Conservation (phyloP, 2,113 vertebrate genomes). For the Columbina picui region DNA sequence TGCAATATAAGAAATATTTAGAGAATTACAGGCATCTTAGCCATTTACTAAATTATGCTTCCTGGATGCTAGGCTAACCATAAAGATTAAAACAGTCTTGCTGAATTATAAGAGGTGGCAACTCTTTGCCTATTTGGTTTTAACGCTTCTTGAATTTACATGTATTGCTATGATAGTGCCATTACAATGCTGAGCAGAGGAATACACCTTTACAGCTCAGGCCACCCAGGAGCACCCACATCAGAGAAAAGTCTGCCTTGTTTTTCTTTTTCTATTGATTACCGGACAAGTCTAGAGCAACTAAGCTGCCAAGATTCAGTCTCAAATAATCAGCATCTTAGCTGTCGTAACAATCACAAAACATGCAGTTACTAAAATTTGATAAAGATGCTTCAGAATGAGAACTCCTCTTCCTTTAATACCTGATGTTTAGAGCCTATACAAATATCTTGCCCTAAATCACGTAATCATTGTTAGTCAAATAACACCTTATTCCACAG, state of each 20-base stretch:
- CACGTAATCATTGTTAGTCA: rapidly evolving
- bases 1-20: not conserved
- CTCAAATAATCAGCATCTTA: not conserved
- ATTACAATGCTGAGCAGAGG: not conserved
- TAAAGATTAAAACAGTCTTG: not conserved
- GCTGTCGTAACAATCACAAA: not conserved
- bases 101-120: not conserved
- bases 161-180: not conserved
- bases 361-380: not conserved
- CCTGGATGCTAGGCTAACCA: not conserved
- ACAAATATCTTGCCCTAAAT: not conserved
- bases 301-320: not conserved
- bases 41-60: not conserved
- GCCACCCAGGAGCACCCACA: not conserved
- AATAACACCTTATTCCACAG: not conserved
- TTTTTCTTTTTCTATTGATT: not conserved
- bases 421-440: not conserved
- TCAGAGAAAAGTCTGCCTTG: not conserved
- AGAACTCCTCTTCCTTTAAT: not conserved
- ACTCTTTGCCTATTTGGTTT: not conserved
- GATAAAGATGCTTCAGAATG: not conserved
- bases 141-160: not conserved
- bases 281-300: not conserved
- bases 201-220: not conserved
- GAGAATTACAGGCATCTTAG: not conserved